Percentiles rank a stretch among this genome's conserved stretches.
These are phyloP conservation scores for Uromys caudimaculatus DNA, from an alignment of 2,797 vertebrate genomes.

Conservation along the genomic window DNA sequence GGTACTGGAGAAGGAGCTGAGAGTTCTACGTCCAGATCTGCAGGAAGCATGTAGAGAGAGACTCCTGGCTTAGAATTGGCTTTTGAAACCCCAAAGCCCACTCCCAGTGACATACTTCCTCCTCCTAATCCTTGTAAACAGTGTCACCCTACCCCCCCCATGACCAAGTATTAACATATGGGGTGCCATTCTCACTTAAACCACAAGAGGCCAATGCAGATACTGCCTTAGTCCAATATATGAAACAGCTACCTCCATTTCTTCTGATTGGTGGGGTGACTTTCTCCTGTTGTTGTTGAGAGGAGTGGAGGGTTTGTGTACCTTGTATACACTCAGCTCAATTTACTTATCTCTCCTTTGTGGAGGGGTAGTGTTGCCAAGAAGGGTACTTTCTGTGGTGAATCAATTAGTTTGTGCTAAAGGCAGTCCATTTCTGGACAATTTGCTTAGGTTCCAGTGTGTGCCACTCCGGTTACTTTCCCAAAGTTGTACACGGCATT, in stretches of 20 bases:
- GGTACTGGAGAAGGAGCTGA: background rate
- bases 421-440: conserved; percentile 49
- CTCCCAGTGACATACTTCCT: background rate
- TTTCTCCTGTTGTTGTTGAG: background rate
- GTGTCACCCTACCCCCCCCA: background rate
- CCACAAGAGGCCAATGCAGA: background rate
- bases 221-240: background rate
- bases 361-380: conserved; percentile 43
- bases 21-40: background rate
- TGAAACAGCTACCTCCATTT: background rate
- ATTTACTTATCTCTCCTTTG: conserved; percentile 28
- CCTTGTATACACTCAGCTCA: conserved; percentile 12
- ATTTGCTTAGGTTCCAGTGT: conserved; percentile 40
- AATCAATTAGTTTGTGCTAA: conserved; percentile 58
- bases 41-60: background rate
- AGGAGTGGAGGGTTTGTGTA: background rate
- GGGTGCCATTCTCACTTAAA: background rate
- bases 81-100: background rate
- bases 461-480: background rate
- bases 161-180: background rate
- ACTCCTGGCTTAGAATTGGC: background rate
- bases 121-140: background rate
- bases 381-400: conserved; percentile 36
- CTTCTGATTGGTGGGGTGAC: background rate
- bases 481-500: background rate